Base-by-base conservation (phyloP, 2,888 invertebrate genomes). In the Stenodera caucasica region DNA sequence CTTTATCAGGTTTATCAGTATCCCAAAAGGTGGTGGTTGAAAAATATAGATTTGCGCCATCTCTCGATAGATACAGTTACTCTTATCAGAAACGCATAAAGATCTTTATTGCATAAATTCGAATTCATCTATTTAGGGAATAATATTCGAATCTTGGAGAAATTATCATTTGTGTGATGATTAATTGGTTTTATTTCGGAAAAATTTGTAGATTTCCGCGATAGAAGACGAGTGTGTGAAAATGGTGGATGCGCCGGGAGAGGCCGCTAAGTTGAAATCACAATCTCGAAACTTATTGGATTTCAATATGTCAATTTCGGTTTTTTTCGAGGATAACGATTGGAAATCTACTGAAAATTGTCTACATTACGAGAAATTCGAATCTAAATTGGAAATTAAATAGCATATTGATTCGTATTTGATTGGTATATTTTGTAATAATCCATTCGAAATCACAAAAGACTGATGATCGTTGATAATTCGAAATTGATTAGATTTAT, bases 1-100 rank as follows among this genome's bases (percentile, higher is more conserved):
- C 59, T 61, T 68, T 69, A 69, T 68, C 63, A 66, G 61, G 63
- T 68, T 66, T 60, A 61, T 60, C 59, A 55, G 58, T 54, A 64
- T 61, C 66, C 66, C 64, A 65, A 61, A 63, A 67, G 67, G 67
- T 69, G 66, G 67, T 60, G 23, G 45, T 45, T 6, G 58, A 57
- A 58, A 55, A 52, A 57, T 62, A 58, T 58, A 60, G 60, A 21
- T 23, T 63, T 18, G 68, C 70, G 70, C 70, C 70, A 69, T 70
- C 70, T 70, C 61, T 62, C 53, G 66, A 53, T 58, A 59, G 53
- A 50, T 52, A 50, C 45, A 35, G 55, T 45, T 63, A 69, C 65
- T 65, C 65, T 66, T 66, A 64, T 56, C 49, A 53, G 55, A 54
- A 65, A 68, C 66, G 66, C 67, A 67, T 66, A 67, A 58, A 40